phyloP scores from a whole-genome alignment of 2,797 vertebrate species.

The Clarias pachynema region DNA sequence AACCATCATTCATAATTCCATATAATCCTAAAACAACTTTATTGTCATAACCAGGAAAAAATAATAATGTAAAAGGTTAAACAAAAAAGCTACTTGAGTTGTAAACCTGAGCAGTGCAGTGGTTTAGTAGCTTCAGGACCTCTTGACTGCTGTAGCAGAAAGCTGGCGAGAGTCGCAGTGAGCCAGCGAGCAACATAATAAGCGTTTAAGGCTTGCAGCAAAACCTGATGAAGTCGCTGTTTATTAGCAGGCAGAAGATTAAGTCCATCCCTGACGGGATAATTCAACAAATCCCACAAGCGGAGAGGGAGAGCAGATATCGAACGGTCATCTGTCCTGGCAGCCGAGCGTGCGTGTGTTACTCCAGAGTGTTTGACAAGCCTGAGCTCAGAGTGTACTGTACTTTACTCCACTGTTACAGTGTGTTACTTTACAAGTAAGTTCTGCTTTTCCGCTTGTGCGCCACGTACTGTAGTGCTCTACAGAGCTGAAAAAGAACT shows the following conservation, averaged over 20 bases:
- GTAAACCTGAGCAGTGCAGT: neutral
- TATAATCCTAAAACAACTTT: neutral
- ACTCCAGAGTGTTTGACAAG: neutral
- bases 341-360: neutral
- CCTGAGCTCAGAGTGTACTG: neutral
- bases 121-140: neutral
- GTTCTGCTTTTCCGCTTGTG: neutral
- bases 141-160: neutral
- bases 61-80: neutral
- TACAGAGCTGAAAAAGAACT: neutral
- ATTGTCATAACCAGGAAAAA: neutral
- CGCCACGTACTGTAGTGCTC: neutral
- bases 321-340: constrained; percentile 9
- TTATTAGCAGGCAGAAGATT: constrained; percentile 17
- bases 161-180: neutral
- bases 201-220: neutral
- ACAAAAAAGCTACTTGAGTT: neutral
- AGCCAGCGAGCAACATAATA: neutral
- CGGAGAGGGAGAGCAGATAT: neutral
- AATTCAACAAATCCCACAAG: constrained; percentile 10
- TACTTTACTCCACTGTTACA: neutral
- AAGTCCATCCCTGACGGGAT: constrained; percentile 15
- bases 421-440: neutral
- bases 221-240: constrained; percentile 21
- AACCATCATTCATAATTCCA: neutral